Evolutionary conservation across 2,888 invertebrate genomes (phyloP), one percentile per base, ranked within the genome.

Genomic region (Netelia virgata): DNA sequence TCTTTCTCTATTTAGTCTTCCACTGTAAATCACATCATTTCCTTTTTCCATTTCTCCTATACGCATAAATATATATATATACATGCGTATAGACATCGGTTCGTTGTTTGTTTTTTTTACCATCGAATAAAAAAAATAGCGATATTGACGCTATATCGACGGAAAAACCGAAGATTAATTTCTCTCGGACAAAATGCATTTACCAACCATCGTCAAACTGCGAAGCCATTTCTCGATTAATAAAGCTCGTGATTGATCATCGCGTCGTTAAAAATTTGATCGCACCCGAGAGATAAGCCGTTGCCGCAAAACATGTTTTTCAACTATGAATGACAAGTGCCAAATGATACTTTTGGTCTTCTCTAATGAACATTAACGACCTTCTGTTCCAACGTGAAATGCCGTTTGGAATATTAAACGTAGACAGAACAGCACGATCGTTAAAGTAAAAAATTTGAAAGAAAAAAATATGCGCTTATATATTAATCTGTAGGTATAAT

Each of bases 131-230:
- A 73, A 18, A 47, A 64, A 73, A 59, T 63, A 63, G 47, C 23
- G 36, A 2, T 1, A 18, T 41, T 59, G 18, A 3, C 28, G 18
- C 14, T 74, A 16, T 50, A 74, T 74, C 18, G 53, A 64, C 63
- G 53, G 50, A 36, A 53, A 74, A 50, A 74, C 50, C 74, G 63
- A 74, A 63, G 53, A 74, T 74, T 63, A 74, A 63, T 74, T 64
- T 74, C 74, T 53, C 50, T 50, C 28, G 11, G 47, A 47, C 28
- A 47, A 14, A 28, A 69, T 57, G 36, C 23, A 20, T 47, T 47
- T 47, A 47, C 14, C 47, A 47, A 47, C 3, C 47, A 36, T 47
- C 47, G 3, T 14, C 14, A 10, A 47, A 47, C 14, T 47, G 11
- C 1, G 47, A 14, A 47, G 11, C 10, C 14, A 14, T 47, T 47